phyloP scores from a whole-genome alignment of 2,113 vertebrate genomes.

The Canis aureus region DNA sequence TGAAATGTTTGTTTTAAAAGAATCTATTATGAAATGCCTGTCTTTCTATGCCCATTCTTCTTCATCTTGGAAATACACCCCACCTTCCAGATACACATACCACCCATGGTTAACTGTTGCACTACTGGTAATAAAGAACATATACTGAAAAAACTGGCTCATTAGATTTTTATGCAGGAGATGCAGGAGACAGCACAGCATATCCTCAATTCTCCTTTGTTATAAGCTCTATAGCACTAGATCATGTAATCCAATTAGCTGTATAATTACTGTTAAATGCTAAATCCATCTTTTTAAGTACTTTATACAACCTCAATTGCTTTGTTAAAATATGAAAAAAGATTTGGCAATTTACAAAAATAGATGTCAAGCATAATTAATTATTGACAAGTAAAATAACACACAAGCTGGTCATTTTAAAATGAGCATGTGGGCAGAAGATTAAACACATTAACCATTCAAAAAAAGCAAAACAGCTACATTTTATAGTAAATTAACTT shows the following conservation, averaged over 20 bases:
- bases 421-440: neutral
- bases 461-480: neutral
- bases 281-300: constrained; percentile 19
- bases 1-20: neutral
- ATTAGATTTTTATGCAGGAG: neutral
- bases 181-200: neutral
- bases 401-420: constrained; percentile 5
- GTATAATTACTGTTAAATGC: neutral
- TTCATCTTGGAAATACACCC: neutral
- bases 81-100: constrained; percentile 4
- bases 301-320: neutral
- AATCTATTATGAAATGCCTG: neutral
- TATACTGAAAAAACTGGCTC: neutral
- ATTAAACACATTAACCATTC: neutral
- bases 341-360: constrained; percentile 40
- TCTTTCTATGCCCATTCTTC: neutral
- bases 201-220: constrained; percentile 37
- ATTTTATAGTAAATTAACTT: constrained; percentile 23
- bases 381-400: constrained; percentile 32
- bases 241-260: constrained; percentile 33
- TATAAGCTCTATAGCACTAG: constrained; percentile 16
- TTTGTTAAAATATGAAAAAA: constrained; percentile 49
- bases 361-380: constrained; percentile 8
- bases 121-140: neutral
- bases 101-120: neutral